Evolutionary conservation across 2,113 vertebrate species (phyloP).

Genomic region (Amphilophus citrinellus): DNA sequence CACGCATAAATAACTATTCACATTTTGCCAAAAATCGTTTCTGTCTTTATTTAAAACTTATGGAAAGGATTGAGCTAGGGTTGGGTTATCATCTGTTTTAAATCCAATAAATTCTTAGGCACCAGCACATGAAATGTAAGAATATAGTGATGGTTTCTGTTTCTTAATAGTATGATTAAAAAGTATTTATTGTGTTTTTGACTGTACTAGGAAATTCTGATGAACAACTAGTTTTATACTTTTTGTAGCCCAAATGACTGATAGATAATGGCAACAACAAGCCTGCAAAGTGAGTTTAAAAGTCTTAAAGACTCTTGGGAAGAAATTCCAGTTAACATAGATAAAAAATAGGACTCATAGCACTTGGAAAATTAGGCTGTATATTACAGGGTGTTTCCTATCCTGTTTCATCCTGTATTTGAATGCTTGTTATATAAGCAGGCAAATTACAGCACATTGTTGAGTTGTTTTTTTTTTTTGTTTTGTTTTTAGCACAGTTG

Average conservation of each 20-base stretch:
- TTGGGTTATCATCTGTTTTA: background rate
- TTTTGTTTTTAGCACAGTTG: background rate
- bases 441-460: background rate
- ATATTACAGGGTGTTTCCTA: background rate
- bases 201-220: background rate
- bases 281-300: background rate
- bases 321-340: too few relatives aligned
- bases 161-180: background rate
- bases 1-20: too few relatives aligned
- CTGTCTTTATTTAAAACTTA: background rate
- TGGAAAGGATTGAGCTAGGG: background rate
- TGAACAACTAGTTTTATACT: too few relatives aligned
- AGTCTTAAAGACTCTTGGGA: background rate
- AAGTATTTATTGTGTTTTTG: background rate
- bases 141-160: background rate
- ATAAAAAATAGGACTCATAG: background rate
- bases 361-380: background rate
- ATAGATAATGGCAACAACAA: background rate
- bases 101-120: background rate
- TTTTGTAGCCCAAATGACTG: background rate
- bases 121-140: background rate
- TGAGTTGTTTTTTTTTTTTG: background rate
- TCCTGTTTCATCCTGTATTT: background rate
- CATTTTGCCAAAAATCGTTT: background rate
- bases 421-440: conserved; percentile 11